Conservation (phyloP, 2,888 invertebrate species). For the Callyntrura sp. region DNA sequence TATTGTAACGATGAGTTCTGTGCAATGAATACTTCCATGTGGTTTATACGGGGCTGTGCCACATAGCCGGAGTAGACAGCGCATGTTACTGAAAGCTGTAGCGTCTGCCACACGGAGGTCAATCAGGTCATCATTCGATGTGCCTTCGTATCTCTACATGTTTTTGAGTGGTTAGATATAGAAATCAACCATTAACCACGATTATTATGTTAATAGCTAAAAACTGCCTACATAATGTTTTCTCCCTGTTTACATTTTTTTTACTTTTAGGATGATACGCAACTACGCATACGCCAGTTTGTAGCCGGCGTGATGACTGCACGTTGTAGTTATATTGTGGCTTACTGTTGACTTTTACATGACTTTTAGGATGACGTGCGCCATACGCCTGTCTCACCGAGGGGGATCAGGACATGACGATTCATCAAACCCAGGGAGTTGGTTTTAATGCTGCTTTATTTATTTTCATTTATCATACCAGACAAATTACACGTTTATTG, state of each 20-base stretch:
- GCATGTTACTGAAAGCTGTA: neutral
- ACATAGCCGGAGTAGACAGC: neutral
- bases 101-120: slow-evolving; percentile 67
- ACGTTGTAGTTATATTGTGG: slow-evolving; percentile 53
- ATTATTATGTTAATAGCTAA: neutral
- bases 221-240: slow-evolving; percentile 22
- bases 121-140: slow-evolving; percentile 67
- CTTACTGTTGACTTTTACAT: slow-evolving; percentile 77
- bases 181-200: neutral
- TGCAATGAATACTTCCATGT: neutral
- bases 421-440: slow-evolving; percentile 80
- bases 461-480: slow-evolving; percentile 68
- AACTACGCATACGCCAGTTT: slow-evolving; percentile 9
- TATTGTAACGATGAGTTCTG: neutral
- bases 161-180: neutral
- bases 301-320: slow-evolving; percentile 70
- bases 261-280: neutral
- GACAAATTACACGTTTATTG: slow-evolving; percentile 65
- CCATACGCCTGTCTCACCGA: slow-evolving; percentile 79
- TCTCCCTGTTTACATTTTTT: neutral
- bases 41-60: neutral
- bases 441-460: slow-evolving; percentile 63
- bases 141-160: neutral
- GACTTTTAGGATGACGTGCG: slow-evolving; percentile 78
- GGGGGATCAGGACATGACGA: slow-evolving; percentile 80